Evolutionary conservation across 2,797 vertebrate species (phyloP), one percentile per base, ranked within the genome.

Genomic region (Sebastiscus albofasciatus): DNA sequence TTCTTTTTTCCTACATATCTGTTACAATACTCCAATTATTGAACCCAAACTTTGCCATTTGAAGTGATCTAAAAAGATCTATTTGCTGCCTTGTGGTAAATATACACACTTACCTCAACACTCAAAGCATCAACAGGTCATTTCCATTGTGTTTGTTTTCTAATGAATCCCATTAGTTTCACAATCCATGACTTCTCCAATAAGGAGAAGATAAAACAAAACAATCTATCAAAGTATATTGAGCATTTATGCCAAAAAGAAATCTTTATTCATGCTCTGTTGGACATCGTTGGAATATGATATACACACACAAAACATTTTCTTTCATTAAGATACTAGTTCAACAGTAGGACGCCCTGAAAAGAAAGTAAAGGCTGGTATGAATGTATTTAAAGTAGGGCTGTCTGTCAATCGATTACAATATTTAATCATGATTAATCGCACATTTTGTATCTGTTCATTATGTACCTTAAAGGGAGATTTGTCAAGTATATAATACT

Each of bases 131-230:
- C 71, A 78, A 46, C 52, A 64, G 49, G 66, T 72, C 14, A 29
- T 78, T 84, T 77, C 39, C 52, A 29, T 54, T 79, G 61, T 29
- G 54, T 58, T 60, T 54, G n/a, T 78, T 82, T 80, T 61, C 22
- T 59, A 76, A 84, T 82, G 77, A 79, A 52, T 79, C 65, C 5
- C 16, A 80, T 81, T 69, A 55, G 75, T 29, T 83, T 49, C 54
- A 39, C 65, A 34, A 49, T 62, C 42, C 55, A 27, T 36, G 42
- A 59, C 27, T 78, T 42, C 27, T 59, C 22, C 24, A 22, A 4
- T 79, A 70, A 68, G 73, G 58, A 13, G n/a, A 52, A 31, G 27
- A 64, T 27, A 26, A 67, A 75, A 18, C 24, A 46, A 46, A 52
- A 72, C 39, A 64, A 18, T 54, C 18, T 42, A 24, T 26, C 9